Base-by-base conservation (phyloP, 1,140 invertebrate genomes). In the Heterodera schachtii region DNA sequence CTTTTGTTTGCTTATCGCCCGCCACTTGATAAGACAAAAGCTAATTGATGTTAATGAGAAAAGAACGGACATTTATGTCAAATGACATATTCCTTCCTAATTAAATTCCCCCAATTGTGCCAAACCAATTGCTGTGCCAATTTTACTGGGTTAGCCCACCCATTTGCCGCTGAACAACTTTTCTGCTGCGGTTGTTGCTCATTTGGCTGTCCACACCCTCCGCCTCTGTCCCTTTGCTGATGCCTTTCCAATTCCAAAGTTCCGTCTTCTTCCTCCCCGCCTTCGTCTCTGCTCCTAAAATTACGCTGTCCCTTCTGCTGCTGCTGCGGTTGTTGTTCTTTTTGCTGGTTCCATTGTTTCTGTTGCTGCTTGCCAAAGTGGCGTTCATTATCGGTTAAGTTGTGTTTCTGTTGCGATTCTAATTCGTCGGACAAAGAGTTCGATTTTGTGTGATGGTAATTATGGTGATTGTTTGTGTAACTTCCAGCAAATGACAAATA, bases 321-420 rank as follows among this genome's bases (percentile, higher is more conserved):
- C 21, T 71, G 69, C 19, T 41, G 69, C 4, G 8, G 67, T 9
- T 9, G n/a, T 3, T 70, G 67, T 70, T 70, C 21, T 8, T 70
- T 11, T 4, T 70, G 67, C 2, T 13, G 19, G 67, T 70, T 11
- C 2, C 9, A n/a, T 8, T 9, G 67, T 52, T 52, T 8, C 13
- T 60, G 71, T 73, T 73, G 49, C 44, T 73, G 71, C 19, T 73
- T 73, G 71, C 49, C 46, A 19, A 73, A 13, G 16, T 73, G 71
- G 71, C 71, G 71, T 52, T 73, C 46, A 73, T 13, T 19, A n/a
- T 46, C 71, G 16, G 13, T 73, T 3, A 19, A 31, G 31, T 31
- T 19, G 66, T 44, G 75, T 44, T 43, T 43, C 31, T 41, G 52
- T 49, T 67, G 75, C n/a, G 13, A 21, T 76, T 76, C 52, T 16